Conservation (phyloP, 2,113 vertebrate genomes). For the Cyanoliseus patagonus region DNA sequence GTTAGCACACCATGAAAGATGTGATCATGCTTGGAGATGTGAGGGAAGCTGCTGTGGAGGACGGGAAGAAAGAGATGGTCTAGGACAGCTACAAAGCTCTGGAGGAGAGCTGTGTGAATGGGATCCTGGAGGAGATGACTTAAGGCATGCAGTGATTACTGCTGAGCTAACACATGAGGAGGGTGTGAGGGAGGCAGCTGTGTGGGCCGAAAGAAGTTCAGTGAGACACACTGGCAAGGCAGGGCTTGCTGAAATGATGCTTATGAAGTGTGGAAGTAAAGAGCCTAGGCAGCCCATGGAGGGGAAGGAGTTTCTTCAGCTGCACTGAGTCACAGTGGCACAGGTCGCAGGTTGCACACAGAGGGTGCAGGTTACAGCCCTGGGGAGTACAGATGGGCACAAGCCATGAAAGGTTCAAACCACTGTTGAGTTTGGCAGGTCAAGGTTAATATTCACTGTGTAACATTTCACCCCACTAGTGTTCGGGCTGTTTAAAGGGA, state of each 20-base stretch:
- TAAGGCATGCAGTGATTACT: rapidly evolving
- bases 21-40: neutral
- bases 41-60: neutral
- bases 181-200: neutral
- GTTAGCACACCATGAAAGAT: neutral
- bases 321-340: neutral
- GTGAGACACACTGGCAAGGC: neutral
- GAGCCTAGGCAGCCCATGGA: neutral
- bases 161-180: neutral
- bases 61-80: neutral
- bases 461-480: rapidly evolving
- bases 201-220: neutral
- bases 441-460: neutral
- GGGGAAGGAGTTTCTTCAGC: neutral
- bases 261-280: neutral
- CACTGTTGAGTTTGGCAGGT: neutral
- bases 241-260: neutral
- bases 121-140: neutral
- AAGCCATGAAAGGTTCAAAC: neutral
- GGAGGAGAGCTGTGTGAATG: neutral
- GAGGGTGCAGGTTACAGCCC: neutral
- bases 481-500: neutral
- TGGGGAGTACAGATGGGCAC: neutral
- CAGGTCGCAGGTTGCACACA: too few species aligned
- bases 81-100: neutral